Conservation (phyloP, 1,140 invertebrate genomes). For the Drosophila pruinosa region DNA sequence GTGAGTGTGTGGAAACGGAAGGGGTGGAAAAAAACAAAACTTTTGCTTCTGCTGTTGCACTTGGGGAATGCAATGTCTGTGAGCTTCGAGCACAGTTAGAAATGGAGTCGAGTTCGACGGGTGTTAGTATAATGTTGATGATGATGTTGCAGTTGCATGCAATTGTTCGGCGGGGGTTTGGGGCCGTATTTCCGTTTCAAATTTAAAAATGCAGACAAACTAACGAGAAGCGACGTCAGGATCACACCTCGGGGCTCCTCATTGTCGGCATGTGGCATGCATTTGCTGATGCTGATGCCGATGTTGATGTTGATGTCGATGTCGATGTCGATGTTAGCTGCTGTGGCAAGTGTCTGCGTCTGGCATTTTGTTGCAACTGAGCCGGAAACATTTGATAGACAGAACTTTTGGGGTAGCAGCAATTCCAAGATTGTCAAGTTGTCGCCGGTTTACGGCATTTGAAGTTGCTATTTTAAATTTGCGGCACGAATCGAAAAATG, state of each 20-base stretch:
- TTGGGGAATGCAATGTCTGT: constrained; percentile 39
- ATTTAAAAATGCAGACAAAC: constrained; percentile 57
- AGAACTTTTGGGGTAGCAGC: constrained; percentile 11
- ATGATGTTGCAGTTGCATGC: constrained; percentile 13
- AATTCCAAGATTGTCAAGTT: constrained; percentile 40
- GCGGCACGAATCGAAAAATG: constrained; percentile 1
- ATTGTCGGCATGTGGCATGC: constrained; percentile 43
- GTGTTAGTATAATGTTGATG: constrained; percentile 35
- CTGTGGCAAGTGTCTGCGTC: constrained; percentile 25
- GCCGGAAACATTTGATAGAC: constrained; percentile 67
- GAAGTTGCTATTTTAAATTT: constrained; percentile 41
- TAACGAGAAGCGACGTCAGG: constrained; percentile 56
- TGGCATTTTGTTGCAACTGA: constrained; percentile 55
- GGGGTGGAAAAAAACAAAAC: constrained; percentile 43
- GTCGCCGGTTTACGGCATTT: constrained; percentile 29
- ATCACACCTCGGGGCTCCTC: constrained; percentile 43
- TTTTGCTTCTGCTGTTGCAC: constrained; percentile 30
- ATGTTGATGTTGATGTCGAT: constrained; percentile 3
- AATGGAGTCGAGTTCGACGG: constrained; percentile 10
- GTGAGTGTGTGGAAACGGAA: constrained; percentile 28
- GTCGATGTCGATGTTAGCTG: too few species aligned
- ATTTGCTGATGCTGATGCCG: constrained; percentile 2
- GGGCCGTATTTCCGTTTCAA: constrained; percentile 63
- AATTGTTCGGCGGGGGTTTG: not conserved
- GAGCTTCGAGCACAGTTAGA: not conserved